A percentile compares a stretch with the other conserved stretches of the same genome.
Evolutionary conservation across 2,113 vertebrate genomes (phyloP).

Genomic region (Casuarius casuarius): DNA sequence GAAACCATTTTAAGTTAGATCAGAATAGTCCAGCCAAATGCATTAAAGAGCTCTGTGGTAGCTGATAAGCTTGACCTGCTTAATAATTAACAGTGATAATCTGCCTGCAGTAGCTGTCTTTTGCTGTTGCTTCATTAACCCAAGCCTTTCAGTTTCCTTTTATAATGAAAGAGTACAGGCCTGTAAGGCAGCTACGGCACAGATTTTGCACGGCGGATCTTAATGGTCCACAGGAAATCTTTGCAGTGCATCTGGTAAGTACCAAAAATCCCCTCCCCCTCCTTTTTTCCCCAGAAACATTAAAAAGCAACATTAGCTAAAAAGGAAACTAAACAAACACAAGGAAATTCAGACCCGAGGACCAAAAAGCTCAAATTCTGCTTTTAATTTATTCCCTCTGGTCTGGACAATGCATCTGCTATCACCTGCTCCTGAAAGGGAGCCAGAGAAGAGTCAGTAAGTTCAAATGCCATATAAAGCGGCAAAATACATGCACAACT

Average conservation of each 20-base stretch:
- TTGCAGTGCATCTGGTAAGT: not conserved
- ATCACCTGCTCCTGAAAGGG: not conserved
- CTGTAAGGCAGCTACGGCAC: not conserved
- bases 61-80: not conserved
- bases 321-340: not conserved
- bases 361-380: not conserved
- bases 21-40: not conserved
- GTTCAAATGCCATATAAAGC: not conserved
- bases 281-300: not conserved
- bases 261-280: not conserved
- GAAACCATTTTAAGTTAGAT: constrained; percentile 7
- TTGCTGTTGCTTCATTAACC: constrained; percentile 13
- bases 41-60: not conserved
- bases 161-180: not conserved
- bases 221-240: not conserved
- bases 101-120: not conserved
- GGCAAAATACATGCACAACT: not conserved
- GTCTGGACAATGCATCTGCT: not conserved
- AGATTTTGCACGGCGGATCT: not conserved
- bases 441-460: not conserved
- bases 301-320: not conserved
- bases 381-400: not conserved
- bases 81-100: constrained; percentile 16
- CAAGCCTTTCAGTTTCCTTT: not conserved
- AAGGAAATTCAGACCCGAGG: not conserved